Evolutionary conservation across 2,797 vertebrate genomes (phyloP).

Genomic region (Hippopotamyrus pictus): DNA sequence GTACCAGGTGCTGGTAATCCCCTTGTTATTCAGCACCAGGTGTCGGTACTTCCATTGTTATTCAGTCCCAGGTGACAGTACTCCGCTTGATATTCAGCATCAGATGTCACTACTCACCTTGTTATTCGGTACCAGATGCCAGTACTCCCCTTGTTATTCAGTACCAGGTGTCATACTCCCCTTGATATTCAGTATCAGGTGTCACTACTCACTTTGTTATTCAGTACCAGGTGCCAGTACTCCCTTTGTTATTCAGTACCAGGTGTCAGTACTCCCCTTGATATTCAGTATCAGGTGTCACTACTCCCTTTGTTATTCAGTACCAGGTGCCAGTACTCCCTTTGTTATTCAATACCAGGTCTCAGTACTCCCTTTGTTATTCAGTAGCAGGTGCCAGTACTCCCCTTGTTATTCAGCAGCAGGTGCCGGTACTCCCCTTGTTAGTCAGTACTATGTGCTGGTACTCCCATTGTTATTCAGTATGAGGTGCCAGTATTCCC

Average conservation of each 20-base stretch:
- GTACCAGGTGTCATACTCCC: background rate
- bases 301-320: background rate
- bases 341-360: background rate
- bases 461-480: background rate
- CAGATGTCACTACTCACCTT: background rate
- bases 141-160: background rate
- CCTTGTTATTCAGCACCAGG: background rate
- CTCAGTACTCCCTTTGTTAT: background rate
- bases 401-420: background rate
- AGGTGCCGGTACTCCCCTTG: background rate
- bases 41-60: background rate
- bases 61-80: background rate
- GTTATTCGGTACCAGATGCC: background rate
- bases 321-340: background rate
- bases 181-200: background rate
- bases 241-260: background rate
- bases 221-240: background rate
- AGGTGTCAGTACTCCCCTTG: background rate
- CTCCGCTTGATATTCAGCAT: background rate
- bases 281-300: background rate
- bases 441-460: background rate
- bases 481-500: background rate
- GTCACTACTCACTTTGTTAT: background rate
- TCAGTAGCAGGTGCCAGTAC: background rate
- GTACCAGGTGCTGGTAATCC: background rate